Evolutionary conservation across 2,888 invertebrate genomes (phyloP).

Genomic region (Charanyca ferruginea): DNA sequence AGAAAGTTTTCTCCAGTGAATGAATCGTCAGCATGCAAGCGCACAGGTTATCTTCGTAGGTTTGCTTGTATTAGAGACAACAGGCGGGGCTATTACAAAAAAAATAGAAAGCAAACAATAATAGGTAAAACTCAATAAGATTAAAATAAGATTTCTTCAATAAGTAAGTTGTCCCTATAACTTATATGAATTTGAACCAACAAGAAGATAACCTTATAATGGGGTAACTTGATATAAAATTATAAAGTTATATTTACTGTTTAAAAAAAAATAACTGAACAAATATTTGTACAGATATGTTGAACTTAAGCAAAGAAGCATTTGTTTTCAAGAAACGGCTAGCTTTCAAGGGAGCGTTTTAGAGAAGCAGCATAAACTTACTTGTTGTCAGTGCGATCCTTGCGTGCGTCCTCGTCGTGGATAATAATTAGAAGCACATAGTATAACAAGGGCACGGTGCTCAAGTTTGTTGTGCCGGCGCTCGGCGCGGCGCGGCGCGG

Average conservation of each 20-base stretch:
- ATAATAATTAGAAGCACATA: slow-evolving; percentile 76
- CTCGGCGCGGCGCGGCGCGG: slow-evolving; percentile 59
- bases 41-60: slow-evolving; percentile 2
- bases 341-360: slow-evolving; percentile 25
- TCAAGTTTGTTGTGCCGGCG: slow-evolving; percentile 83
- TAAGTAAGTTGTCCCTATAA: slow-evolving; percentile 24
- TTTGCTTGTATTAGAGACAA: slow-evolving; percentile 19
- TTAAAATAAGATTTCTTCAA: too few relatives aligned
- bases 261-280: too few relatives aligned
- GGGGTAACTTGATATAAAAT: slow-evolving; percentile 11
- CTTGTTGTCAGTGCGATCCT: slow-evolving; percentile 68
- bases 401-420: slow-evolving; percentile 62
- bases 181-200: slow-evolving; percentile 30
- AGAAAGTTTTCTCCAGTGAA: slow-evolving; percentile 12
- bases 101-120: slow-evolving; percentile 35
- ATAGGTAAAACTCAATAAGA: slow-evolving; percentile 27
- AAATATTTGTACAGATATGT: slow-evolving; percentile 6
- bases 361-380: slow-evolving; percentile 71
- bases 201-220: slow-evolving; percentile 29
- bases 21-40: slow-evolving; percentile 9
- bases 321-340: slow-evolving; percentile 21
- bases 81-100: slow-evolving; percentile 17
- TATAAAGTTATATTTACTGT: slow-evolving; percentile 28
- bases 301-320: slow-evolving; percentile 39
- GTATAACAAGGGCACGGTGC: slow-evolving; percentile 74